phyloP scores from a whole-genome alignment of 2,888 invertebrate species.

The Theretra japonica region DNA sequence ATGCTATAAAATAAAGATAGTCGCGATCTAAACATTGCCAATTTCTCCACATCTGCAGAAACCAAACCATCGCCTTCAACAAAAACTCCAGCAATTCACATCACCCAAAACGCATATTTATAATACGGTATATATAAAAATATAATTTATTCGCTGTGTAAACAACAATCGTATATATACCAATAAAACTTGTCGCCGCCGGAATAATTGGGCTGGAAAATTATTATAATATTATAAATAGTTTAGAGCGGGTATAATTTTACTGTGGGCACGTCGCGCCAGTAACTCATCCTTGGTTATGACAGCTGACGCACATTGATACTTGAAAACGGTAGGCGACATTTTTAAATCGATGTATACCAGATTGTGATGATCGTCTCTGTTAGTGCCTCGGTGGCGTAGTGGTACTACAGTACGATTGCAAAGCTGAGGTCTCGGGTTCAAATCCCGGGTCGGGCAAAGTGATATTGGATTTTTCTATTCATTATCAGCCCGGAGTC shows the following conservation, averaged over 20 bases:
- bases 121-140: slow-evolving; percentile 66
- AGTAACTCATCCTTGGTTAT: slow-evolving; percentile 76
- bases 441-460: too few relatives aligned
- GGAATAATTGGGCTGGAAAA: slow-evolving; percentile 81
- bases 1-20: too few relatives aligned
- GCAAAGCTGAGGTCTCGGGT: too few relatives aligned
- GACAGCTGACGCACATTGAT: slow-evolving; percentile 58
- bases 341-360: too few relatives aligned
- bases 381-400: too few relatives aligned
- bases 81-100: slow-evolving; percentile 6
- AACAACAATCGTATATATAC: slow-evolving; percentile 78
- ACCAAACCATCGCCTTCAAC: neutral
- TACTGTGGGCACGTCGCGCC: slow-evolving; percentile 74
- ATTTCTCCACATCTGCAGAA: too few relatives aligned
- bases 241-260: slow-evolving; percentile 80
- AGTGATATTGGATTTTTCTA: too few relatives aligned
- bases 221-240: slow-evolving; percentile 84
- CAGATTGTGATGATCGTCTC: too few relatives aligned
- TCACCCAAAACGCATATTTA: slow-evolving; percentile 9
- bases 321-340: slow-evolving; percentile 49
- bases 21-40: neutral
- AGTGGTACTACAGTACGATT: too few relatives aligned
- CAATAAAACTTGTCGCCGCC: slow-evolving; percentile 79
- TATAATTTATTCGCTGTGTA: slow-evolving; percentile 62
- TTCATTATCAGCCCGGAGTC: too few relatives aligned